These are phyloP conservation scores for Pegoplata infirma DNA, from an alignment of 2,888 invertebrate species.

Conservation along the genomic window DNA sequence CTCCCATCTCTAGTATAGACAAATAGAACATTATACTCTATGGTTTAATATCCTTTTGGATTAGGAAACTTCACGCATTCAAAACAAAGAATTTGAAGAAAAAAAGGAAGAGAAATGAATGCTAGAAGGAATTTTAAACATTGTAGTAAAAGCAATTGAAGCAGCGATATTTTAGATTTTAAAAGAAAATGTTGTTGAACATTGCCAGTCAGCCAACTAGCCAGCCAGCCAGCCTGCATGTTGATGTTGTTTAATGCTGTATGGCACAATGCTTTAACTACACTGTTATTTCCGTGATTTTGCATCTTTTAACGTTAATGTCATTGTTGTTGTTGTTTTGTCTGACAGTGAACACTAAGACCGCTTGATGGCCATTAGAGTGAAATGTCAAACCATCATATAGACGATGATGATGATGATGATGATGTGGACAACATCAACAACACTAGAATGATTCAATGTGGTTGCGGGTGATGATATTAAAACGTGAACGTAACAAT, in stretches of 20 bases:
- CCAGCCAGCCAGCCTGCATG: slow-evolving; percentile 7
- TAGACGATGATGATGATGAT: slow-evolving; percentile 14
- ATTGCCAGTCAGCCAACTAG: slow-evolving; percentile 1
- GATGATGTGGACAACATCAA: slow-evolving; percentile 14
- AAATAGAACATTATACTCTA: not conserved
- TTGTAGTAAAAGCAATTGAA: not conserved
- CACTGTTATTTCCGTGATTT: slow-evolving; percentile 40
- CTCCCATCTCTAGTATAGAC: not conserved
- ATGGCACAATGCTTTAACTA: too few relatives aligned
- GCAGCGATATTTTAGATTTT: not conserved
- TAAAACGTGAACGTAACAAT: slow-evolving; percentile 15
- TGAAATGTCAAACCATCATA: slow-evolving; percentile 52
- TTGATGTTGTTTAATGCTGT: slow-evolving; percentile 16
- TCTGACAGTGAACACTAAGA: slow-evolving; percentile 11
- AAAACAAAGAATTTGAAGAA: not conserved
- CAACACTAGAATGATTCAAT: slow-evolving; percentile 20
- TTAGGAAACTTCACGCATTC: slow-evolving; percentile 26
- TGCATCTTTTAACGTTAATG: slow-evolving; percentile 36
- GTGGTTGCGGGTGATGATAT: slow-evolving; percentile 11
- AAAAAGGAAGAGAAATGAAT: not conserved
- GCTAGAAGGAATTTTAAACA: not conserved
- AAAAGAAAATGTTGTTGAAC: slow-evolving; percentile 24
- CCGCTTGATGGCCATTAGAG: slow-evolving; percentile 52
- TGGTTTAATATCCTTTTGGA: slow-evolving; percentile 15
- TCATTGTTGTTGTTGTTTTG: too few relatives aligned